Conservation (phyloP, 1,140 invertebrate species). For the Lasioglossum baleicum region DNA sequence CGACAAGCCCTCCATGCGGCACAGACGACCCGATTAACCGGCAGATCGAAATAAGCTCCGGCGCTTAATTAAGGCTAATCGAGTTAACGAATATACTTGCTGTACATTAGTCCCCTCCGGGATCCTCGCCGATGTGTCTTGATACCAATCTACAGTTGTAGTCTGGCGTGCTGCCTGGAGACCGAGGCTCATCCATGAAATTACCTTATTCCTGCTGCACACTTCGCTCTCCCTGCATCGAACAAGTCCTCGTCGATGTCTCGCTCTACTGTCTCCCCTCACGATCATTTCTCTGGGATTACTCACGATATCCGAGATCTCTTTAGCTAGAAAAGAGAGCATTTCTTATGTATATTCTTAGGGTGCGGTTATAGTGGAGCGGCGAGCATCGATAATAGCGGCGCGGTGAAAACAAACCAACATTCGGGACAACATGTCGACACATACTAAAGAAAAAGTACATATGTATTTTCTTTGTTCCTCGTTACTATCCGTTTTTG, state of each 20-base stretch:
- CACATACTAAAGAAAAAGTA: too few species aligned
- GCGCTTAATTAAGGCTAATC: slow-evolving; percentile 59
- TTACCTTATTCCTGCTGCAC: slow-evolving; percentile 15
- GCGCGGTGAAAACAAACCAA: too few species aligned
- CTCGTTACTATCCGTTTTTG: too few species aligned
- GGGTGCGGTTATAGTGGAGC: too few species aligned
- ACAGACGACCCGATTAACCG: slow-evolving; percentile 52
- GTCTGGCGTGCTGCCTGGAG: slow-evolving; percentile 28
- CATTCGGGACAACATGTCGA: too few species aligned
- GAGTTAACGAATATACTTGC: slow-evolving; percentile 57
- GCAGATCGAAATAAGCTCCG: slow-evolving; percentile 54
- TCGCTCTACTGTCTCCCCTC: not conserved
- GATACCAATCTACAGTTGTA: slow-evolving; percentile 45
- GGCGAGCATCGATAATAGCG: too few species aligned
- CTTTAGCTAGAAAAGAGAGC: not conserved
- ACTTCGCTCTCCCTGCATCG: not conserved
- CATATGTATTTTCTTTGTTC: too few species aligned
- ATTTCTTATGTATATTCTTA: too few species aligned
- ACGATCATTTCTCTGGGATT: not conserved
- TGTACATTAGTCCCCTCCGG: slow-evolving; percentile 5
- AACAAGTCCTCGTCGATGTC: not conserved
- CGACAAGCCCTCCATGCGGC: slow-evolving; percentile 17
- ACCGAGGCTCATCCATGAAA: slow-evolving; percentile 31
- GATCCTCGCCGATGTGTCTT: slow-evolving; percentile 39
- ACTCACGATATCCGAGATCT: not conserved